Evolutionary conservation across 2,888 invertebrate genomes (phyloP), one percentile per base, ranked within the genome.

Genomic region (Coelinius sp.): DNA sequence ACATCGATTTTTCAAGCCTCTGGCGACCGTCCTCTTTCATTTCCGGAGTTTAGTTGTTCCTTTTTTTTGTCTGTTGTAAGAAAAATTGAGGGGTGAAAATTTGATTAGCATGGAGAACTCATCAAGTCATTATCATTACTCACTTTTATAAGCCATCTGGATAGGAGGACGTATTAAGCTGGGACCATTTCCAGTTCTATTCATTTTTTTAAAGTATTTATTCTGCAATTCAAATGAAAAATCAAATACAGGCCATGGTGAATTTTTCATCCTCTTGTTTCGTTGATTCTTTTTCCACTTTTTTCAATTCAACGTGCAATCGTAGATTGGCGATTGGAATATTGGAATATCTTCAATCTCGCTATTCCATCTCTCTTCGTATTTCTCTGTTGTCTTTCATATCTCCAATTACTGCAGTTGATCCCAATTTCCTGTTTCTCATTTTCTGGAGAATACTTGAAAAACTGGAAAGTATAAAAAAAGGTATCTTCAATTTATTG

Each of bases 21-120:
- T 12, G 31, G 10, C 8, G 35, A 59, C 31, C 59, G 59, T 59
- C 31, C 24, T 46, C 17, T 59, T 38, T 35, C 14, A 27, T 56
- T 69, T 56, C 66, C 69, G 44, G 10, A 17, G 49, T 56, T 35
- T 49, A 27, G 20, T n/a, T n/a, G n/a, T 14, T 31, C 25, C 10
- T 56, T 68, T 38, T 62, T 25, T 67, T 41, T 41, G 17, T 22
- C 31, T 38, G 52, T 52, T 31, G 8, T 1, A 64, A 46, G 46
- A 46, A 41, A 17, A 49, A 41, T 49, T 65, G 56, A 52, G 27
- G 63, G 64, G 63, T 68, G 52, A 62, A 74, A 56, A 68, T 66
- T 68, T 20, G 65, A 70, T 44, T 10, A 70, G 44, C 56, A 75
- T 73, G 25, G 68, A 38, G 38, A 62, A 73, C 70, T 65, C 52